Conservation (phyloP, 2,797 vertebrate genomes). For the Melopsittacus undulatus region DNA sequence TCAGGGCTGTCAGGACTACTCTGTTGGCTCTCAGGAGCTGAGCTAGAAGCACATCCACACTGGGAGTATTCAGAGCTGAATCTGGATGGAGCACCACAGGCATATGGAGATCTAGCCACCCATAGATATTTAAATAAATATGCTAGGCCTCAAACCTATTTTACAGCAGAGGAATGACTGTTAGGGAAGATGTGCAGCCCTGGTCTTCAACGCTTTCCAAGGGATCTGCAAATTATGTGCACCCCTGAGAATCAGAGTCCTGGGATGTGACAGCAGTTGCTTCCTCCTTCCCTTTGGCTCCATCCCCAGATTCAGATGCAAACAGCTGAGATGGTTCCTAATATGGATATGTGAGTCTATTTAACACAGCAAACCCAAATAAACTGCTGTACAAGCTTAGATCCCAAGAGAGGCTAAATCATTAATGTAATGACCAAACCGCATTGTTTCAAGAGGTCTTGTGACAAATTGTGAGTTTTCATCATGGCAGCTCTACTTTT, state of each 20-base stretch:
- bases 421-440: background rate
- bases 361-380: background rate
- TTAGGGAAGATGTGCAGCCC: background rate
- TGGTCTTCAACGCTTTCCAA: background rate
- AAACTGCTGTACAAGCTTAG: background rate
- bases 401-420: background rate
- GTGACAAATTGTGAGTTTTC: background rate
- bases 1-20: background rate
- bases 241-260: background rate
- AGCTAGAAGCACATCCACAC: background rate
- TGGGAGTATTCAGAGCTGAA: background rate
- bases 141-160: background rate
- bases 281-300: background rate
- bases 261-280: background rate
- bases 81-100: background rate
- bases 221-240: background rate
- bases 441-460: background rate
- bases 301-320: background rate
- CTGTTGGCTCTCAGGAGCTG: background rate
- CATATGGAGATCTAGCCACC: background rate
- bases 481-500: background rate
- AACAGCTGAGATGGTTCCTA: background rate
- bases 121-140: background rate
- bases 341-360: background rate
- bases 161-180: background rate